Percentiles rank a stretch among this genome's conserved stretches.
Conservation (phyloP, 2,797 vertebrate species). For the Apogon hyalosoma region DNA sequence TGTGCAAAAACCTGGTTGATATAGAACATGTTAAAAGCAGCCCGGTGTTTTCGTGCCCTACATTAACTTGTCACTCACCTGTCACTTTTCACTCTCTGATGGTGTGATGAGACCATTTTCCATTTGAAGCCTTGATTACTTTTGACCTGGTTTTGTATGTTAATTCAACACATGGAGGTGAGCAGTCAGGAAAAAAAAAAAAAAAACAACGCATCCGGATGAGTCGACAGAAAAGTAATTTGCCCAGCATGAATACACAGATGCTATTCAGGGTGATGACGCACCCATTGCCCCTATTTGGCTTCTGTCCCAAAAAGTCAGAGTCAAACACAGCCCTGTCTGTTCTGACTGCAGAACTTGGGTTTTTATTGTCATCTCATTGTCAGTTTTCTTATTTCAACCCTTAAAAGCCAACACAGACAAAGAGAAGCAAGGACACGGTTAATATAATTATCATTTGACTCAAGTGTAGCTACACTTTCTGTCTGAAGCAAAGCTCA, state of each 20-base stretch:
- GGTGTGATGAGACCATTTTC: conserved; percentile 20
- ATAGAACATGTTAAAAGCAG: background rate
- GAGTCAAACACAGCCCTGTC: conserved; percentile 1
- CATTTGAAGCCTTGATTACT: conserved; percentile 48
- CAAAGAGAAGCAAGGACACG: too few relatives aligned
- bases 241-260: conserved; percentile 29
- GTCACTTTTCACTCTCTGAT: conserved; percentile 31
- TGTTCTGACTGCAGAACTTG: conserved; percentile 7
- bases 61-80: conserved; percentile 31
- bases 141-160: conserved; percentile 59
- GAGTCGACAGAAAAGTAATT: conserved; percentile 47
- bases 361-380: background rate
- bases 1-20: background rate
- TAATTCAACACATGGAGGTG: conserved; percentile 33
- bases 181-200: conserved; percentile 7
- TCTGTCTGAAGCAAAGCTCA: too few relatives aligned
- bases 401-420: too few relatives aligned
- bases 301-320: conserved; percentile 1
- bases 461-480: too few relatives aligned
- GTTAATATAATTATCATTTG: too few relatives aligned
- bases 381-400: conserved; percentile 1
- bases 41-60: conserved; percentile 11
- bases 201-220: conserved; percentile 18
- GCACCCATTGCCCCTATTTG: background rate
- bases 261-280: conserved; percentile 32